Base-by-base conservation (phyloP, 1,140 invertebrate genomes). In the Drosophila tropicalis region DNA sequence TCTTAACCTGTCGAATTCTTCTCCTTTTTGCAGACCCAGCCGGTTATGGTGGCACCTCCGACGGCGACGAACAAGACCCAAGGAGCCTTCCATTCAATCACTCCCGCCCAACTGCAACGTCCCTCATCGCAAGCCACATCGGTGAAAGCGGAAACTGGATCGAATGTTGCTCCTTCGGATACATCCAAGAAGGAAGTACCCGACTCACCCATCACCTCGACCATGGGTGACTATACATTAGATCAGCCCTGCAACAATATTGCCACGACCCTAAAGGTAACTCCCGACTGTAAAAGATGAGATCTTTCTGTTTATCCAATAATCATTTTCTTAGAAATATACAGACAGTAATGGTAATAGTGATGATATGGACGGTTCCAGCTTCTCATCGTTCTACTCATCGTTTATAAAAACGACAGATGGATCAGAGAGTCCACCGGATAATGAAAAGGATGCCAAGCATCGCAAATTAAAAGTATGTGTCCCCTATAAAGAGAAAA, bases 81-180 rank as follows among this genome's bases (percentile, higher is more conserved):
- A 32, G 90, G 90, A 0, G 90, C 90, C 15, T 91, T 91, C 44
- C 87, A 91, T 56, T 85, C 89, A 9, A 76, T 89, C 5, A 92
- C 86, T 10, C 91, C 91, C 15, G 41, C 72, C 3, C 81, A 84
- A 70, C 81, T 91, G 39, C 91, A 94, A 64, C 84, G 92, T 13
- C 92, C 94, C 10, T 92, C 93, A 0, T 94, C 94, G 25, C 94
- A 94, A 82, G 93, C 94, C 2, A 95, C 94, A 0, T 95, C 94
- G 15, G 92, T 95, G 0, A 95, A 95, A 81, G 94, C 93, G 0
- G 95, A 95, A 76, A 94, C 94, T 4, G 94, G 94, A 1, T 95
- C 94, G 32, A 94, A 93, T 79, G 73, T 72, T 75, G 92, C 92
- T 0, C 84, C 93, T 76, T 94, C 94, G 17, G 94, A 94, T 76